phyloP scores from a whole-genome alignment of 2,888 invertebrate genomes.

The Cephonodes hylas region DNA sequence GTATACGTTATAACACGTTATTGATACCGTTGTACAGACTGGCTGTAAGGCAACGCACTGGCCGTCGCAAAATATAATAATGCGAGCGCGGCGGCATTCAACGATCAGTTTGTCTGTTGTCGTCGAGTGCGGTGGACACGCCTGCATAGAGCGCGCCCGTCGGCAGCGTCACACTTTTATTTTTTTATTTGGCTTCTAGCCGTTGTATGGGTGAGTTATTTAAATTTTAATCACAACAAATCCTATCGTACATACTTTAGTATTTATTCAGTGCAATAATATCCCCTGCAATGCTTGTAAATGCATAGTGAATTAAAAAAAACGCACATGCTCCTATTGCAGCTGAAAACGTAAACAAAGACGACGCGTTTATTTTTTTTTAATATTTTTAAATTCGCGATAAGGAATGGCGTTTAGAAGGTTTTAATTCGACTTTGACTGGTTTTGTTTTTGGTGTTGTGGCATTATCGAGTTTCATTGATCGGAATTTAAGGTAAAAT shows the following conservation, averaged over 20 bases:
- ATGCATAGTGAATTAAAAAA: not conserved
- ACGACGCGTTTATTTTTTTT: slow-evolving; percentile 1
- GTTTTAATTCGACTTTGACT: not conserved
- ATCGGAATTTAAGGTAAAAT: not conserved
- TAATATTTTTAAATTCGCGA: not conserved
- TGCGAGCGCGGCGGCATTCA: slow-evolving; percentile 47
- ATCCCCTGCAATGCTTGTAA: not conserved
- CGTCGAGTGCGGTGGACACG: slow-evolving; percentile 51
- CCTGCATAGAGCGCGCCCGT: slow-evolving; percentile 65
- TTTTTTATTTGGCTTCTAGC: slow-evolving; percentile 82
- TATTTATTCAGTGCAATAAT: not conserved
- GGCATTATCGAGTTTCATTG: not conserved
- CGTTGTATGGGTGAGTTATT: slow-evolving; percentile 79
- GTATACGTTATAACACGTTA: not conserved
- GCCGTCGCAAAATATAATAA: slow-evolving; percentile 53
- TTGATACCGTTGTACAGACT: slow-evolving; percentile 16
- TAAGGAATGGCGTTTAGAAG: not conserved
- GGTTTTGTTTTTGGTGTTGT: not conserved
- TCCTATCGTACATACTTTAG: not conserved
- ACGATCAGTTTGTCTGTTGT: slow-evolving; percentile 71
- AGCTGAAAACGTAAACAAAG: slow-evolving; percentile 12
- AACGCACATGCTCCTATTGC: not conserved
- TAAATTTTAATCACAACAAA: not conserved
- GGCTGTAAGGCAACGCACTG: slow-evolving; percentile 33
- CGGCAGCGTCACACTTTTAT: slow-evolving; percentile 72